A percentile compares a stretch with the other conserved stretches of the same genome.
Conservation (phyloP, 2,888 invertebrate genomes). For the Punctoribates punctum region DNA sequence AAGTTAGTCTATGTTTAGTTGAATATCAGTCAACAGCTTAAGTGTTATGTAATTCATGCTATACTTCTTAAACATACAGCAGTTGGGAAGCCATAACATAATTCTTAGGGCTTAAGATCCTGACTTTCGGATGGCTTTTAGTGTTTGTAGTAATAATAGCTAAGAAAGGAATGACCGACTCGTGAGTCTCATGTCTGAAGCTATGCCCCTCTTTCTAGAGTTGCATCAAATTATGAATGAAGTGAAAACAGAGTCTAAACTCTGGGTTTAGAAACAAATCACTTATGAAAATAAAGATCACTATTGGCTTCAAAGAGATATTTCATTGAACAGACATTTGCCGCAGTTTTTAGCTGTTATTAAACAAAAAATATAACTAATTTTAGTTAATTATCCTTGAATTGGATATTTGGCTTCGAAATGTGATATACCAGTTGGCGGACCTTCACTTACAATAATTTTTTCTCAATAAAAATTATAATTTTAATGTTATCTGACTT, state of each 20-base stretch:
- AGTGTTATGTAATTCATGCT: slow-evolving; percentile 29
- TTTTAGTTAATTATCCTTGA: slow-evolving; percentile 10
- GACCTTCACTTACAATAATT: slow-evolving; percentile 23
- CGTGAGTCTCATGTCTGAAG: no score
- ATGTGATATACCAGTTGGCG: slow-evolving; percentile 37
- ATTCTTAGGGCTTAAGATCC: slow-evolving; percentile 1
- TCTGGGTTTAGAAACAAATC: no score
- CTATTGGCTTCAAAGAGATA: neutral
- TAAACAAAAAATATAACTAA: slow-evolving; percentile 1
- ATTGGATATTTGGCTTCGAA: slow-evolving; percentile 17
- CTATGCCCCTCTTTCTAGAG: no score
- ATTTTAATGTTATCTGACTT: neutral
- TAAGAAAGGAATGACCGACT: neutral
- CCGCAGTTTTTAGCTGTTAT: neutral
- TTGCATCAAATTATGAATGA: no score
- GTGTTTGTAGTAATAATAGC: neutral
- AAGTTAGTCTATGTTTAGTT: neutral
- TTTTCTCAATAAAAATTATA: neutral
- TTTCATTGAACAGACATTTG: slow-evolving; percentile 11
- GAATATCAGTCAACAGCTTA: slow-evolving; percentile 30
- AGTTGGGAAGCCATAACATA: neutral
- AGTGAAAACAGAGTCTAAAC: no score
- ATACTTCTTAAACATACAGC: neutral
- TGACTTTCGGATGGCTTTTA: neutral
- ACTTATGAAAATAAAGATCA: no score